phyloP scores from a whole-genome alignment of 2,888 invertebrate genomes.

The Agrochola litura region DNA sequence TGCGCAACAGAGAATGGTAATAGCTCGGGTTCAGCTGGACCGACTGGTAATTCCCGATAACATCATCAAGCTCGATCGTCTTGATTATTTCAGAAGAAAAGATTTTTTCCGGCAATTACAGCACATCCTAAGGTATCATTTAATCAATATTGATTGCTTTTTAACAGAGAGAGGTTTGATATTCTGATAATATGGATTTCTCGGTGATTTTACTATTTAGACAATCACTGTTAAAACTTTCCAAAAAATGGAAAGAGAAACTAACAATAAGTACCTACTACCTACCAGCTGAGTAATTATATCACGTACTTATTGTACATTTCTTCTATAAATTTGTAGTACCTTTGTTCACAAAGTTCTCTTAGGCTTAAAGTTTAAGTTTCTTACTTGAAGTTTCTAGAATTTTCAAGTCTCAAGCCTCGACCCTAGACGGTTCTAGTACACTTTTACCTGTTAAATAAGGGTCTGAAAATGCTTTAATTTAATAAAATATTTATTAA shows the following conservation, averaged over 20 bases:
- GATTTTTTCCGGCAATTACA: constrained; percentile 77
- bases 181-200: not conserved
- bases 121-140: constrained; percentile 81
- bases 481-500: not conserved
- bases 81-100: constrained; percentile 80
- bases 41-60: constrained; percentile 81
- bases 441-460: constrained; percentile 13
- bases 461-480: not conserved
- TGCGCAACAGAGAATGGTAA: constrained; percentile 80
- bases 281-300: not conserved
- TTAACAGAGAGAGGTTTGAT: not conserved
- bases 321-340: not conserved
- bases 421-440: constrained; percentile 13
- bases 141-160: not conserved
- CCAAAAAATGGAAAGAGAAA: not conserved
- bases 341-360: constrained; percentile 40
- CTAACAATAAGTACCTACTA: not conserved
- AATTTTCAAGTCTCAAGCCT: constrained; percentile 40
- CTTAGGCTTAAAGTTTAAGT: constrained; percentile 53
- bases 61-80: constrained; percentile 77
- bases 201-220: not conserved
- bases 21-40: constrained; percentile 76
- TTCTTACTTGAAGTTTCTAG: constrained; percentile 48
- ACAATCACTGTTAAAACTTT: not conserved
- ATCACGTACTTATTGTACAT: not conserved